Conservation (phyloP, 1,140 invertebrate genomes). For the Zaprionus vittiger region DNA sequence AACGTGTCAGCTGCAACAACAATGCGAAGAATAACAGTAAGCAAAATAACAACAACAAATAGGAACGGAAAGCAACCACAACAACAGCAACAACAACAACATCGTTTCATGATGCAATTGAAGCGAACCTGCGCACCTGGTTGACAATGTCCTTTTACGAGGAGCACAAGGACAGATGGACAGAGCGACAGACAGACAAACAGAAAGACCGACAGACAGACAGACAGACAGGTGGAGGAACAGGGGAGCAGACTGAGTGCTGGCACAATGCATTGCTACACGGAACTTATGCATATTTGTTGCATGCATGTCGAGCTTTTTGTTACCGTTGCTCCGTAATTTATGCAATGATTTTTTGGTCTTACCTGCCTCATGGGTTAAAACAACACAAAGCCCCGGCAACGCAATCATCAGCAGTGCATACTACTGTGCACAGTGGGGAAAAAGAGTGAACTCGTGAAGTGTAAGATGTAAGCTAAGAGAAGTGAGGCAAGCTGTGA, state of each 20-base stretch:
- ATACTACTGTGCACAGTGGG: constrained; percentile 27
- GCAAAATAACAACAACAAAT: constrained; percentile 9
- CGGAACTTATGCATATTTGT: constrained; percentile 74
- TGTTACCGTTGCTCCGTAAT: constrained; percentile 50
- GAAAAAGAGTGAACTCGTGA: neutral
- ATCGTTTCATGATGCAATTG: constrained; percentile 34
- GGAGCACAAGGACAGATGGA: neutral
- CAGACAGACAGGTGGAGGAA: neutral
- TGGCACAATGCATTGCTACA: constrained; percentile 18
- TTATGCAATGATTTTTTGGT: constrained; percentile 74
- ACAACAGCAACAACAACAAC: neutral
- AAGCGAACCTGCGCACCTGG: constrained; percentile 13
- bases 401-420: constrained; percentile 34
- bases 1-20: constrained; percentile 1
- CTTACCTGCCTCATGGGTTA: constrained; percentile 37
- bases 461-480: too few relatives aligned
- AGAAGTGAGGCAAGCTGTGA: neutral
- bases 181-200: constrained; percentile 1
- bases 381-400: constrained; percentile 62
- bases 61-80: neutral
- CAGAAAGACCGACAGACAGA: neutral
- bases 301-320: constrained; percentile 56
- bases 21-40: constrained; percentile 1
- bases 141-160: constrained; percentile 10
- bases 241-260: neutral